Conservation (phyloP, 2,113 vertebrate species). For the Ellobius talpinus region DNA sequence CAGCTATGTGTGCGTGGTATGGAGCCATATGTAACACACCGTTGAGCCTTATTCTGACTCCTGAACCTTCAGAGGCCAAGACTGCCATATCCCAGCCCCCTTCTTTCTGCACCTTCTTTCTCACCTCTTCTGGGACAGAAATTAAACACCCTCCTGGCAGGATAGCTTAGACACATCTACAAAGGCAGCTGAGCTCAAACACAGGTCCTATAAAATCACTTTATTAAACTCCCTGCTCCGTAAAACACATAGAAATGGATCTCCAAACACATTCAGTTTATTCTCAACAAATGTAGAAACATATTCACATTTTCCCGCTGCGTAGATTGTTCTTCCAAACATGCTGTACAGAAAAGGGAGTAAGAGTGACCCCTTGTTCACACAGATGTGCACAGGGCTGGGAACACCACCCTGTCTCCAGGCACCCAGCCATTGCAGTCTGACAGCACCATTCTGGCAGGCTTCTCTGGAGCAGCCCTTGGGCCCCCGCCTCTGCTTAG, state of each 20-base stretch:
- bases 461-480: neutral
- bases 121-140: neutral
- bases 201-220: slow-evolving; percentile 84
- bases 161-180: neutral
- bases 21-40: neutral
- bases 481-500: slow-evolving; percentile 5
- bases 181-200: slow-evolving; percentile 60
- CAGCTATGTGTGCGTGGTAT: neutral
- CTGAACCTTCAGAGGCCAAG: neutral
- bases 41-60: neutral
- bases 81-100: neutral
- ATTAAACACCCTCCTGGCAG: neutral
- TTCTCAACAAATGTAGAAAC: slow-evolving; percentile 85
- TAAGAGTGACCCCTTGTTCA: slow-evolving; percentile 80
- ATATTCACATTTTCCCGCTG: slow-evolving; percentile 86
- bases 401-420: slow-evolving; percentile 39
- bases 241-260: slow-evolving; percentile 89
- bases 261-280: slow-evolving; percentile 89
- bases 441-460: slow-evolving; percentile 43
- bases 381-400: slow-evolving; percentile 76
- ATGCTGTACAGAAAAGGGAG: slow-evolving; percentile 84
- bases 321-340: slow-evolving; percentile 85
- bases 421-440: slow-evolving; percentile 60
- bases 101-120: neutral
- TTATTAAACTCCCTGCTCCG: slow-evolving; percentile 88